These are phyloP conservation scores for Petrophora chlorosata DNA, from an alignment of 2,888 invertebrate species.

Conservation along the genomic window DNA sequence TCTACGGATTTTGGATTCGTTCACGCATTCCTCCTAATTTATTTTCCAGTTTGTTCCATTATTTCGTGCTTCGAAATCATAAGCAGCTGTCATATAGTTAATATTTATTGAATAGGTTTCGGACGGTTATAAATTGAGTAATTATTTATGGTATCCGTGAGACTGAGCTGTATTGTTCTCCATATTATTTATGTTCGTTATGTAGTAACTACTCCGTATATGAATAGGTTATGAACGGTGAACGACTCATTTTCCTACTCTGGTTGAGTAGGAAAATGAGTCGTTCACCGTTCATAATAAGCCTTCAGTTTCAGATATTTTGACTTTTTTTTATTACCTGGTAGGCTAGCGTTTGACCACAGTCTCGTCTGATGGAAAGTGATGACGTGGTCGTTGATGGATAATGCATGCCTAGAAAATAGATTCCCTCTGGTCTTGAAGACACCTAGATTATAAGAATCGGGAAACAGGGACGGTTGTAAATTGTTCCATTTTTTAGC, in stretches of 20 bases:
- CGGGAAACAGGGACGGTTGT: no score
- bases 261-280: no score
- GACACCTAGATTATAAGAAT: not conserved
- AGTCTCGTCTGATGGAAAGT: not conserved
- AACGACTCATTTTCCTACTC: no score
- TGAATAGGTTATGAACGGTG: no score
- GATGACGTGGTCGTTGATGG: not conserved
- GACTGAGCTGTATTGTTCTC: constrained; percentile 11
- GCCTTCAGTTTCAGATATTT: no score
- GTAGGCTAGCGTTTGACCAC: not conserved
- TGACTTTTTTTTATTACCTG: no score
- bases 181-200: not conserved
- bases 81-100: constrained; percentile 24
- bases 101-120: constrained; percentile 23
- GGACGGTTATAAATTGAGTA: constrained; percentile 18
- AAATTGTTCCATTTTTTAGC: not conserved
- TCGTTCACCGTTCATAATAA: no score
- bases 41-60: constrained; percentile 19
- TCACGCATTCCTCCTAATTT: constrained; percentile 14
- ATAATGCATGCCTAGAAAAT: not conserved
- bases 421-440: no score
- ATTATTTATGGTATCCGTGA: constrained; percentile 22
- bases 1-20: constrained; percentile 16
- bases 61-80: constrained; percentile 29
- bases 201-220: no score